Evolutionary conservation across 2,113 vertebrate species (phyloP).

Genomic region (Syrmaticus mikado): DNA sequence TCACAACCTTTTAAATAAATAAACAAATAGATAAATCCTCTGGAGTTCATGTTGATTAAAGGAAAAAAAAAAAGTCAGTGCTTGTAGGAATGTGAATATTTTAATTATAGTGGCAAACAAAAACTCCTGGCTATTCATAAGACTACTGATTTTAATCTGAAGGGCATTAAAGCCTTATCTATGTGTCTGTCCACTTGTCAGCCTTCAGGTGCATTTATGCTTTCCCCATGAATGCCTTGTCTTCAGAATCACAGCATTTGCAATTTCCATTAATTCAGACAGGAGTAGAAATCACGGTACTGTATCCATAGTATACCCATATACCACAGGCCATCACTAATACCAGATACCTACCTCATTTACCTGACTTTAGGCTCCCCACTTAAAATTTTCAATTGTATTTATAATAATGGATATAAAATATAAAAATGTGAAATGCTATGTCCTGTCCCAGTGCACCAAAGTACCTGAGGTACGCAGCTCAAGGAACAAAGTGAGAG

Average conservation of each 20-base stretch:
- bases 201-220: neutral
- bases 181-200: fast-evolving
- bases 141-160: neutral
- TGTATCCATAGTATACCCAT: neutral
- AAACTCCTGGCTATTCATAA: neutral
- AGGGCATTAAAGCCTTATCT: neutral
- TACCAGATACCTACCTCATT: neutral
- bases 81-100: neutral
- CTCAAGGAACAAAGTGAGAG: neutral
- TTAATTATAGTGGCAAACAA: neutral
- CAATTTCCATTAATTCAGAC: neutral
- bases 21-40: neutral
- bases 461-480: neutral
- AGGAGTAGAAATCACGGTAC: fast-evolving
- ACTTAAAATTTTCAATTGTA: neutral
- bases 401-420: neutral
- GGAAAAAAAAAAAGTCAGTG: neutral
- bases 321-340: neutral
- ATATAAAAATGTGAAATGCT: neutral
- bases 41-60: neutral
- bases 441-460: neutral
- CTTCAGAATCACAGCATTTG: neutral
- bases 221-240: neutral
- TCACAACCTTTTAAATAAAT: neutral
- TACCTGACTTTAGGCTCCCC: neutral